Evolutionary conservation across 2,888 invertebrate species (phyloP), one percentile per base, ranked within the genome.

Genomic region (Loripinus fragilis): DNA sequence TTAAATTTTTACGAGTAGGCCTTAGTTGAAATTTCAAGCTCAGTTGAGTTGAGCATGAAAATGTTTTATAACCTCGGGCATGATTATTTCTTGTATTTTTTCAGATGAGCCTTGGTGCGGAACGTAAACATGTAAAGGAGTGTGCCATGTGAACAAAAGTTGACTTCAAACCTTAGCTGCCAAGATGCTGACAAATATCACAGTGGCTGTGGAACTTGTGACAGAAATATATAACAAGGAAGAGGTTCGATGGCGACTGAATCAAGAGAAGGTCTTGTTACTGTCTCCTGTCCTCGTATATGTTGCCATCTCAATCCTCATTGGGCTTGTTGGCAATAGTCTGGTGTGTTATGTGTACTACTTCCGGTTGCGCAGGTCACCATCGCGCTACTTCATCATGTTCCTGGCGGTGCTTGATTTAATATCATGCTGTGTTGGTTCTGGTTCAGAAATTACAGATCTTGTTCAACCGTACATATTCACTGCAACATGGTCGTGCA

Each of bases 261-360:
- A 90, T 75, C 48, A 76, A 8, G 84, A 87, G 23, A 87, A 87
- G 48, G 87, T 86, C 0, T 12, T 83, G 7, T 38, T 81, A 5
- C 77, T 88, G 20, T 69, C 85, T n/a, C 88, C 89, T 10, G 86
- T 90, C 10, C 84, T 87, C 10, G 80, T 88, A 20, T 76, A 86
- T 68, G 77, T 90, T 33, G 70, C 81, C 15, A 15, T 89, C 10
- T 76, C 89, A 25, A 74, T 90, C 67, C 35, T 87, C 2, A 45
- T 86, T 0, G 88, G 89, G 8, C 64, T 90, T 2, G 55, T 89
- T 42, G 88, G 87, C 48, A 91, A 91, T 76, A 74, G 73, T 45
- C 69, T 89, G 25, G 90, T 91, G 33, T 88, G 88, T 35, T 87
- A 88, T 67, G 84, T 91, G 20, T 91, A 90, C 80, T 81, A 85